A percentile compares a stretch with the other conserved stretches of the same genome.
Evolutionary conservation across 2,113 vertebrate species (phyloP).

Genomic region (Strigops habroptila): DNA sequence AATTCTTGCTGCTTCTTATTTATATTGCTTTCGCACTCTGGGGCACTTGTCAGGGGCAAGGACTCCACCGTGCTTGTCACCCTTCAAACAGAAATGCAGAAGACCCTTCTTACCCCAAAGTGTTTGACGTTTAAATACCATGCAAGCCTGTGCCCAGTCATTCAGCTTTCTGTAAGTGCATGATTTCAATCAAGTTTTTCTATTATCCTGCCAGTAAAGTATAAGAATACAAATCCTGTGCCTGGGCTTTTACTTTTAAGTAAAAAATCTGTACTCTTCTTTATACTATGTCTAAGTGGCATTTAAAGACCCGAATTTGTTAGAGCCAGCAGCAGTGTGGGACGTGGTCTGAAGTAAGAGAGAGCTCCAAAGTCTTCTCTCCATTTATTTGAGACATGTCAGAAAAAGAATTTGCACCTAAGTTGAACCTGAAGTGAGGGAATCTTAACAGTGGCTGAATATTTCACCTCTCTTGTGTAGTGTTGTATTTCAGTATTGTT

Average conservation of each 20-base stretch:
- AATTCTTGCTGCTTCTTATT: constrained; percentile 58
- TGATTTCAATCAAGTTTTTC: not conserved
- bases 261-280: not conserved
- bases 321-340: not conserved
- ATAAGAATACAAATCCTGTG: not conserved
- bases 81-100: not conserved
- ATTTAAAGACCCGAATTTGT: not conserved
- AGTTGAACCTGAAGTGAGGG: not conserved
- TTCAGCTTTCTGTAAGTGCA: not conserved
- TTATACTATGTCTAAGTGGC: not conserved
- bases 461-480: not conserved
- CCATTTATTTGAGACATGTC: not conserved
- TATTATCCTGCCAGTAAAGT: not conserved
- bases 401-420: not conserved
- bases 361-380: not conserved
- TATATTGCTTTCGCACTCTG: constrained; percentile 40
- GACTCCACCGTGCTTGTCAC: not conserved
- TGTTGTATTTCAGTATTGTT: not conserved
- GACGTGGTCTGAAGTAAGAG: not conserved
- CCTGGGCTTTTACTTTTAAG: not conserved
- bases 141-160: not conserved
- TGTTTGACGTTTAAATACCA: not conserved
- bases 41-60: not conserved
- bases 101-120: not conserved
- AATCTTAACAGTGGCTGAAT: not conserved